Conservation (phyloP, 2,113 vertebrate genomes). For the Rhizomys pruinosus region DNA sequence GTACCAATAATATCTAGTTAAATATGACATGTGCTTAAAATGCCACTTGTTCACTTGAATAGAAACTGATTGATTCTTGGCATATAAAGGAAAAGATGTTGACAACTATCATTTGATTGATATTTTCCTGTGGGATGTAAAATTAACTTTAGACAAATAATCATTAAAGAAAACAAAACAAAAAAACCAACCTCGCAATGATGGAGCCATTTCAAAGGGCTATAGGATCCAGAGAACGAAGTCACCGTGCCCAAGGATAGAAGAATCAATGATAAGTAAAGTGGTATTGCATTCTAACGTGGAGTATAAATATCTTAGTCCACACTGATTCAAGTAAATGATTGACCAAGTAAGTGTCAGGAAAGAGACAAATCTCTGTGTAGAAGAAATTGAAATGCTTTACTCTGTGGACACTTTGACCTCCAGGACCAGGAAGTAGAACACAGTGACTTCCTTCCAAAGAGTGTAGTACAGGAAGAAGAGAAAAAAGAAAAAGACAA, state of each 20-base stretch:
- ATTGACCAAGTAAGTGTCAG: background rate
- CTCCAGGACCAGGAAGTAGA: background rate
- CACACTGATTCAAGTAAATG: background rate
- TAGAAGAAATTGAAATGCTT: conserved; percentile 33
- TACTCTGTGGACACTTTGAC: background rate
- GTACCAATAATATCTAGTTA: conserved; percentile 14
- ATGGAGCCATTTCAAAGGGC: background rate
- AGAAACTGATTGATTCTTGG: conserved; percentile 28
- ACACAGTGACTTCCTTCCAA: background rate
- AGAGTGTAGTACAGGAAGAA: background rate
- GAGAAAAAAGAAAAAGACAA: background rate
- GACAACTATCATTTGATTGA: background rate
- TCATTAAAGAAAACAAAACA: background rate
- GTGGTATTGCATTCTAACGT: background rate
- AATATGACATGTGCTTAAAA: background rate
- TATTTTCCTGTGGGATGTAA: background rate
- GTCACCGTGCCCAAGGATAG: background rate
- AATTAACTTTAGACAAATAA: conserved; percentile 47
- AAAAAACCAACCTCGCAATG: background rate
- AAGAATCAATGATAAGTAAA: background rate
- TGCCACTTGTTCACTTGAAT: background rate
- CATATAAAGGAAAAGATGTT: background rate
- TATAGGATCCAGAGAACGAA: background rate
- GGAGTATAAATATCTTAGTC: conserved; percentile 6
- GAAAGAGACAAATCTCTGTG: background rate